Conservation (phyloP, 2,113 vertebrate genomes). For the Hirundichthys speculiger region DNA sequence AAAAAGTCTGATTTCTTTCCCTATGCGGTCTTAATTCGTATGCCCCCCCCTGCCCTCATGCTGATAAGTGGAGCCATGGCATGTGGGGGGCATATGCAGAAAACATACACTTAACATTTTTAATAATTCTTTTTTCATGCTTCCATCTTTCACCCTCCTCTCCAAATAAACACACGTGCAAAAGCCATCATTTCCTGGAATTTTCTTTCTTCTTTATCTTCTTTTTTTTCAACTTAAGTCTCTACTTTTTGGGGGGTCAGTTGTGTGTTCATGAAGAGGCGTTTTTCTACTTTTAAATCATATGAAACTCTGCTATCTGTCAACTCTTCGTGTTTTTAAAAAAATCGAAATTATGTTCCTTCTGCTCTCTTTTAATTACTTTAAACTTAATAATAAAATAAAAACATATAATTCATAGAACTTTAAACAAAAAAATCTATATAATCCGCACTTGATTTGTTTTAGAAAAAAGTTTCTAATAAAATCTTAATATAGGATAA, state of each 20-base stretch:
- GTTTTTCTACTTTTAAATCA: conserved; percentile 2
- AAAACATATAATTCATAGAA: conserved; percentile 60
- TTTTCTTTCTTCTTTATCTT: conserved; percentile 73
- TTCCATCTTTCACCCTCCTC: conserved; percentile 14
- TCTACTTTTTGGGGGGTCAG: conserved; percentile 9
- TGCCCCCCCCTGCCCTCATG: conserved; percentile 53
- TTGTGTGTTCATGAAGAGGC: conserved; percentile 24
- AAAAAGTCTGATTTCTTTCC: conserved; percentile 87
- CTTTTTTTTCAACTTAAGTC: not conserved
- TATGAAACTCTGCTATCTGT: no score
- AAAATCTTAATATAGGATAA: no score
- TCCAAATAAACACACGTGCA: conserved; percentile 12
- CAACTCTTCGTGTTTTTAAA: no score
- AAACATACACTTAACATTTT: conserved; percentile 79
- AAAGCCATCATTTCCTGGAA: conserved; percentile 47
- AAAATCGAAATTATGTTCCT: no score
- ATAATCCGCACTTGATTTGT: no score
- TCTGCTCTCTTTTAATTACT: no score
- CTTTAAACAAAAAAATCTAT: no score
- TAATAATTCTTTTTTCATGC: conserved; percentile 75
- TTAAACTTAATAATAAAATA: no score
- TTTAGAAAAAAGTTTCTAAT: no score
- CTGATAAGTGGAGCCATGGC: conserved; percentile 79
- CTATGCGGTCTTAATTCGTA: conserved; percentile 89
- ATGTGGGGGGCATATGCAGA: conserved; percentile 39